Conservation (phyloP, 2,113 vertebrate genomes). For the Thryonomys swinderianus region DNA sequence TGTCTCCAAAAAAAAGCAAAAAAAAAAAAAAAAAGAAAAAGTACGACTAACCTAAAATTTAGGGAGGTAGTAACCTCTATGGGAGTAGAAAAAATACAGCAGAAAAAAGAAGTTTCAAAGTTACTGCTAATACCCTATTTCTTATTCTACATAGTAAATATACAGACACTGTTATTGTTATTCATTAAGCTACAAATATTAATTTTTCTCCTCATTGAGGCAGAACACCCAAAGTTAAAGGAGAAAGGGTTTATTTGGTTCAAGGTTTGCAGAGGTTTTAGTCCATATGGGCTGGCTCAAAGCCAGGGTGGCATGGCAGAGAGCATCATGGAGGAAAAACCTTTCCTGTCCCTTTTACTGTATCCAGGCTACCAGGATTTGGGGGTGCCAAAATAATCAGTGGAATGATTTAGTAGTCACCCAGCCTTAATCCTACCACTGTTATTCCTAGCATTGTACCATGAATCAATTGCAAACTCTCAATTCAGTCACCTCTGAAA, state of each 20-base stretch:
- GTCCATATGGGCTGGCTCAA: not conserved
- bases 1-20: too few species aligned
- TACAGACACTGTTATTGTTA: not conserved
- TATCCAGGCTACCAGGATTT: not conserved
- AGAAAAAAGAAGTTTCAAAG: conserved; percentile 22
- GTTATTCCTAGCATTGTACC: not conserved
- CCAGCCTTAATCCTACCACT: not conserved
- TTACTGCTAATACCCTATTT: conserved; percentile 18
- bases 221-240: not conserved
- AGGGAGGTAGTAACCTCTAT: not conserved
- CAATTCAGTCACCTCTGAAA: not conserved
- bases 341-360: not conserved
- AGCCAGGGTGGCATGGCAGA: not conserved
- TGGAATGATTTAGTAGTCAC: not conserved
- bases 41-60: conserved; percentile 35
- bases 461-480: not conserved
- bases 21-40: too few species aligned
- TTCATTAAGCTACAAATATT: not conserved
- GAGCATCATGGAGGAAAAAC: not conserved
- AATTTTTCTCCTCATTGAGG: not conserved
- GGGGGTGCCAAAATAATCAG: not conserved
- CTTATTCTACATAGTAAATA: not conserved
- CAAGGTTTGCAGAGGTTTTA: not conserved
- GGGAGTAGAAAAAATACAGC: not conserved
- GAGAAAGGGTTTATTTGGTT: not conserved